Conservation (phyloP, 1,140 invertebrate species). For the Thaumetopoea pityocampa region DNA sequence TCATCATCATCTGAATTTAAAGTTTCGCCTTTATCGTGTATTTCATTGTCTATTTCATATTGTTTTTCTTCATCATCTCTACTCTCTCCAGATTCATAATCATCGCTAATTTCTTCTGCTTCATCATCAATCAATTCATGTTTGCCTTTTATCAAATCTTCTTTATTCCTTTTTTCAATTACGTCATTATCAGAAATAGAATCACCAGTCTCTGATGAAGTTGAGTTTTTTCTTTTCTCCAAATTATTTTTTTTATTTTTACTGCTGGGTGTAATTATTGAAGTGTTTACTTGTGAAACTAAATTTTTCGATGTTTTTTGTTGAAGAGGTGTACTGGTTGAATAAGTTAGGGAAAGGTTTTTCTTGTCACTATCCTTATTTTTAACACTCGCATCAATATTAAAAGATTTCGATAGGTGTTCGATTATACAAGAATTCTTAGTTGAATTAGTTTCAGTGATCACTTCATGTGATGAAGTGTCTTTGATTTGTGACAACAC, state of each 20-base stretch:
- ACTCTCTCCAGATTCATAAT: conserved; percentile 67
- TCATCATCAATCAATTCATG: conserved; percentile 48
- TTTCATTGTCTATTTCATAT: conserved; percentile 56
- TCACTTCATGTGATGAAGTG: conserved; percentile 29
- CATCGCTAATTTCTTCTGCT: conserved; percentile 53
- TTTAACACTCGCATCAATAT: conserved; percentile 33
- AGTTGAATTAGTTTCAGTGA: conserved; percentile 32
- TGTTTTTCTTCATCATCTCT: conserved; percentile 54
- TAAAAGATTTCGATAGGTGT: conserved; percentile 31
- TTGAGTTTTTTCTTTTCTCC: conserved; percentile 13
- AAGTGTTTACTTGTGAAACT: conserved; percentile 41
- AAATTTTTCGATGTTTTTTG: conserved; percentile 43
- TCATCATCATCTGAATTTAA: conserved; percentile 53
- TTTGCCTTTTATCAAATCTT: conserved; percentile 21
- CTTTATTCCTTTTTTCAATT: conserved; percentile 28
- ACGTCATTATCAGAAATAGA: conserved; percentile 10
- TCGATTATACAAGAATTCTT: conserved; percentile 24
- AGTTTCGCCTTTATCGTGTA: conserved; percentile 61
- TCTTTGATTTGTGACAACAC: conserved; percentile 57
- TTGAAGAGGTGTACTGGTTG: conserved; percentile 58
- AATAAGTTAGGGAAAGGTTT: conserved; percentile 45
- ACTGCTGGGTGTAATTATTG: conserved; percentile 35
- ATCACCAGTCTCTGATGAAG: conserved; percentile 13
- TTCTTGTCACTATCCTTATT: conserved; percentile 37
- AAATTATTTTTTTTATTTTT: conserved; percentile 24